Base-by-base conservation (phyloP, 2,797 vertebrate genomes). In the Otolemur crassicaudatus region DNA sequence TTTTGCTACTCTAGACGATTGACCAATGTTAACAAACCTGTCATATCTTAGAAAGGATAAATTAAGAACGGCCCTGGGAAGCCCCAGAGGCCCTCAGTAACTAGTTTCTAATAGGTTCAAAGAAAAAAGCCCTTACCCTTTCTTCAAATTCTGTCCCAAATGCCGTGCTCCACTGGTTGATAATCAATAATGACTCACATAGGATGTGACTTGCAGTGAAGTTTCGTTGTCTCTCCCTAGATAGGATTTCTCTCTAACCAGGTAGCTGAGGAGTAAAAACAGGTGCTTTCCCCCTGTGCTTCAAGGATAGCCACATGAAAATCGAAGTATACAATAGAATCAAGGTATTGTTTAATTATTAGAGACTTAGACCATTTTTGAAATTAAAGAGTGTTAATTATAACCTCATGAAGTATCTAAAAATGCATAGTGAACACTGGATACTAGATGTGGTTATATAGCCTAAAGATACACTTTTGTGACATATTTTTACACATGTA, bases 21-120 rank as follows among this genome's bases (percentile, higher is more conserved):
- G 93, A 87, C 75, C 70, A 29, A 3, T 91, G 87, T 93, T 77
- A 84, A 65, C 92, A 72, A 70, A 53, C 31, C 61, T 12, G 0
- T 22, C 2, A 0, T 37, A 72, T 84, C 93, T 95, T 87, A 43
- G 92, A 80, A 87, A 88, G 83, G 83, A 91, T 84, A 96, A 96
- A 93, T 94, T 80, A 96, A 87, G 89, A 91, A n/a, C 11, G 8
- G 72, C 40, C 77, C 72, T 6, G 31, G 34, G 70, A 63, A 75
- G 63, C 69, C 94, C 80, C 83, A 49, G 2, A 85, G 96, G 94
- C 87, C 75, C 77, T 77, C 29, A 7, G 53, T 63, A 94, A 63
- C 93, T 77, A 27, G 77, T 69, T 95, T 80, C 77, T 82, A 16
- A 31, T 14, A 58, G 83, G 84, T 25, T 67, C 29, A 13, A 37